Evolutionary conservation across 2,888 invertebrate genomes (phyloP).

Genomic region (Lacanobia wlatinum): DNA sequence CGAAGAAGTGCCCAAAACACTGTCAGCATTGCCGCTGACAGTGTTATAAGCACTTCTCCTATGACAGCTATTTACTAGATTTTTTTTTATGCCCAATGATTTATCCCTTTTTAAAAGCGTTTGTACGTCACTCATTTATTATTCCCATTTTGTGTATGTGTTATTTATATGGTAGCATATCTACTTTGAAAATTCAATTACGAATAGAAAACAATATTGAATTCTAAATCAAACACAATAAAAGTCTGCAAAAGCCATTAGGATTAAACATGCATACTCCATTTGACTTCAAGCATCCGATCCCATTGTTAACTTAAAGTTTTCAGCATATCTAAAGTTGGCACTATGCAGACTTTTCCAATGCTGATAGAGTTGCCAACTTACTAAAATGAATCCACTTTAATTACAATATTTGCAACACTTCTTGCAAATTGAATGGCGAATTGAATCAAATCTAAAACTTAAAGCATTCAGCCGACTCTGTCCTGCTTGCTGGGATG

Average conservation of each 20-base stretch:
- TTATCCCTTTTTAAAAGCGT: too few species aligned
- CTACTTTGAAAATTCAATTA: too few species aligned
- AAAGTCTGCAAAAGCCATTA: conserved; percentile 13
- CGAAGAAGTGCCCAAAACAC: too few species aligned
- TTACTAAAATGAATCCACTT: conserved; percentile 45
- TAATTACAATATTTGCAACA: conserved; percentile 60
- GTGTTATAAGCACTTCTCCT: too few species aligned
- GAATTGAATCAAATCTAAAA: conserved; percentile 53
- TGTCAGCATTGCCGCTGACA: too few species aligned
- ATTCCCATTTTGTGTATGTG: too few species aligned
- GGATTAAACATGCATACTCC: conserved; percentile 7
- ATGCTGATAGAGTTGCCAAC: conserved; percentile 40
- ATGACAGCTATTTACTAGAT: too few species aligned
- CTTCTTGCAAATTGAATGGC: conserved; percentile 49
- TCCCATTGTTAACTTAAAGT: conserved; percentile 24
- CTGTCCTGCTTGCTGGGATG: conserved; percentile 43
- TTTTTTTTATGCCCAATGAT: too few species aligned
- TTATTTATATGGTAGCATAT: too few species aligned
- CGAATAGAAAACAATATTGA: neutral
- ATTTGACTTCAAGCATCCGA: conserved; percentile 7
- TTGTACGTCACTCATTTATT: too few species aligned
- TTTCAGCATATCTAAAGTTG: conserved; percentile 30
- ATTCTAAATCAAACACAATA: conserved; percentile 2
- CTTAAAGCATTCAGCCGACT: conserved; percentile 43
- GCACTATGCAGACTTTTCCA: conserved; percentile 34